A percentile compares a stretch with the other conserved stretches of the same genome.
These are phyloP conservation scores for Ctenopoma multispine DNA, from an alignment of 2,797 vertebrate genomes.

Conservation along the genomic window DNA sequence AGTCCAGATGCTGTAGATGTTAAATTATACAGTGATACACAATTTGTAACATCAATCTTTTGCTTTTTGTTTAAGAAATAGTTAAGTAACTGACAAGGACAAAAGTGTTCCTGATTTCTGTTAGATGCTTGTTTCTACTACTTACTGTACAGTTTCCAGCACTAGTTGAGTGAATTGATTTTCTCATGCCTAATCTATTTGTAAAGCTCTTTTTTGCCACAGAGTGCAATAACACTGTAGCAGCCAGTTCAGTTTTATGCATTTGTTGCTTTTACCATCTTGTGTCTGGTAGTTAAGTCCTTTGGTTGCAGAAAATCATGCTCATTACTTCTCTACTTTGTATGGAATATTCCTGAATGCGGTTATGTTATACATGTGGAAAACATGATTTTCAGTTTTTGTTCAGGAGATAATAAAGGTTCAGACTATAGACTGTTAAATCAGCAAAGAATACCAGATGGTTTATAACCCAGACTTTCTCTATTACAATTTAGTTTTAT, in stretches of 20 bases:
- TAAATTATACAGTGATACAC: no score
- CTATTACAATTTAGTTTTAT: background rate
- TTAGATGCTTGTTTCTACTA: no score
- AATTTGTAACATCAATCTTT: no score
- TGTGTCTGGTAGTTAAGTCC: conserved; percentile 1
- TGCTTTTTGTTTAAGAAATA: no score
- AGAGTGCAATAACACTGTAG: background rate
- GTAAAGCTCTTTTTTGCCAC: background rate
- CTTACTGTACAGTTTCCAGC: no score
- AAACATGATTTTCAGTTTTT: background rate
- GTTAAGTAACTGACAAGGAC: no score
- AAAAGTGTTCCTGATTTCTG: no score
- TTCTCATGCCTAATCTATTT: no score
- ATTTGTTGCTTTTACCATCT: background rate
- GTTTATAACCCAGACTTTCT: background rate
- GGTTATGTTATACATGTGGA: background rate
- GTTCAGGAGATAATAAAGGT: background rate
- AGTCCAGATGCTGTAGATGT: no score
- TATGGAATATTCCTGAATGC: background rate
- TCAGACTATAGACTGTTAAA: background rate
- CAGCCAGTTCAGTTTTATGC: background rate
- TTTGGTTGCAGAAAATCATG: background rate
- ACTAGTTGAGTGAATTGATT: no score
- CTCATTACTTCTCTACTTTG: background rate
- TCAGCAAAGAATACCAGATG: no score